Percentiles rank a stretch among this genome's conserved stretches.
Evolutionary conservation across 92 coral and sea anemone genomes (phyloP).

Genomic region (Galaxea fascicularis): DNA sequence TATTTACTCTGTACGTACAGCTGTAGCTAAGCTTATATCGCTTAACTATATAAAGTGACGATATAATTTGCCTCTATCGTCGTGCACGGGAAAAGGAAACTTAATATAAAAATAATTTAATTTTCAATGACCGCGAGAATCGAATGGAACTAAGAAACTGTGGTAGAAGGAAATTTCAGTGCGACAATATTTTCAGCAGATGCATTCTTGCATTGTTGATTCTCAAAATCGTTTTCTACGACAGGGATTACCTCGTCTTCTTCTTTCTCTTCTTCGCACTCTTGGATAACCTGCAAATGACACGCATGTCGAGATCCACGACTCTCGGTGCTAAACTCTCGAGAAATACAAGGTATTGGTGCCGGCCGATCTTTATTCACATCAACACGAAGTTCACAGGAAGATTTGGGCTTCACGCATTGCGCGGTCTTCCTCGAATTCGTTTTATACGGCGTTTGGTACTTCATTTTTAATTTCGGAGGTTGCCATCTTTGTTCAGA

Average conservation of each 20-base stretch:
- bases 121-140: too few relatives aligned
- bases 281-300: constrained; percentile 48
- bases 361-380: constrained; percentile 11
- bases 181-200: neutral
- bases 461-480: neutral
- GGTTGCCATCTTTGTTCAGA: constrained; percentile 31
- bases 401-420: neutral
- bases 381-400: constrained; percentile 25
- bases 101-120: too few relatives aligned
- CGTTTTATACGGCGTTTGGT: neutral
- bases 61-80: too few relatives aligned
- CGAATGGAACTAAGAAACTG: too few relatives aligned
- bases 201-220: neutral
- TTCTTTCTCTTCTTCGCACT: constrained; percentile 40
- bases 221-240: neutral
- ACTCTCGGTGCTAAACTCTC: constrained; percentile 24
- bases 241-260: constrained; percentile 1
- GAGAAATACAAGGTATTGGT: constrained; percentile 10
- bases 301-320: constrained; percentile 3
- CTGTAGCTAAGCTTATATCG: too few relatives aligned
- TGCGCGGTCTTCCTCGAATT: neutral
- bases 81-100: too few relatives aligned
- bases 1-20: too few relatives aligned
- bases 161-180: too few relatives aligned
- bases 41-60: too few relatives aligned